Percentiles rank a stretch among this genome's conserved stretches.
phyloP scores from a whole-genome alignment of 2,888 invertebrate species.

The Drosophila birchii region DNA sequence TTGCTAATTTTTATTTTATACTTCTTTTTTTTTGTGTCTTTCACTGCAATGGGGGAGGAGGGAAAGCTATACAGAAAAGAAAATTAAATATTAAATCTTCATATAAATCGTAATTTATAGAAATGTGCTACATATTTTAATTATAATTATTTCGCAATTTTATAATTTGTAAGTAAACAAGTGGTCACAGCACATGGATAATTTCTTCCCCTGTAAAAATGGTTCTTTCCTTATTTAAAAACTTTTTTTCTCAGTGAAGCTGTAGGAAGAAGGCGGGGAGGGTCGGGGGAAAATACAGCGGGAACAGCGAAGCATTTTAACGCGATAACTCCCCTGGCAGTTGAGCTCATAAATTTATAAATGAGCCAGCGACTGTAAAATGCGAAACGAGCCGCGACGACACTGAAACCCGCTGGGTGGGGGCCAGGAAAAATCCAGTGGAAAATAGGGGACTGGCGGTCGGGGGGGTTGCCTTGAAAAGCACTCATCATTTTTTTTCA shows the following conservation, averaged over 20 bases:
- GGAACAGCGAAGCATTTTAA: constrained; percentile 69
- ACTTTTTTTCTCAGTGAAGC: not conserved
- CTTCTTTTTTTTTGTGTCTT: constrained; percentile 58
- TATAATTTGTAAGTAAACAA: no score
- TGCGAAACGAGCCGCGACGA: constrained; percentile 71
- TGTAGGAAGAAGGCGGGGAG: not conserved
- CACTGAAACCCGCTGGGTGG: constrained; percentile 34
- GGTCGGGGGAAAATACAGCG: constrained; percentile 38
- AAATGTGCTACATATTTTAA: not conserved
- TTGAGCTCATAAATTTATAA: constrained; percentile 80
- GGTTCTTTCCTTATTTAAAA: not conserved
- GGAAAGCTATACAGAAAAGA: not conserved
- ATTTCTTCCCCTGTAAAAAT: not conserved
- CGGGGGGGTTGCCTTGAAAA: constrained; percentile 44
- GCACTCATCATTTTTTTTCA: constrained; percentile 51
- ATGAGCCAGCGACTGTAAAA: constrained; percentile 79
- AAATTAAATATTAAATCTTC: not conserved
- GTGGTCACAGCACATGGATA: no score
- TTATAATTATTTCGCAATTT: no score
- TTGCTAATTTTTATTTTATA: constrained; percentile 80
- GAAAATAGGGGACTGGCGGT: constrained; percentile 11
- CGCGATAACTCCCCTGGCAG: constrained; percentile 80
- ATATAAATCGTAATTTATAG: no score
- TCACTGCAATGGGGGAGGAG: constrained; percentile 7
- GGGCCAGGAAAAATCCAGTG: constrained; percentile 29